Evolutionary conservation across 2,113 vertebrate genomes (phyloP), one percentile per base, ranked within the genome.

Genomic region (Stercorarius parasiticus): DNA sequence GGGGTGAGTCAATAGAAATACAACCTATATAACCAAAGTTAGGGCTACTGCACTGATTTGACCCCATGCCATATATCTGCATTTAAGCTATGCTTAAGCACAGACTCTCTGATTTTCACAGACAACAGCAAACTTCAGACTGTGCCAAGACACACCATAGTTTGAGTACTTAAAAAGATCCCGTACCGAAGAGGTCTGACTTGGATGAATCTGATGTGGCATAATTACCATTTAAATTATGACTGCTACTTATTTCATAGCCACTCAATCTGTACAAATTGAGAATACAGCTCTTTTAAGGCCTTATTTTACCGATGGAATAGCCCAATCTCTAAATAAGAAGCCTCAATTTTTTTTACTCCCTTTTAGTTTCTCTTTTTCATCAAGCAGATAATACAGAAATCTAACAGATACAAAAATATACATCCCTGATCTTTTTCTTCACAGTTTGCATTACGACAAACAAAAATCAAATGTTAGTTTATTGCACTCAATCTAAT

Each of bases 41-140:
- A 36, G 19, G n/a, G 11, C 27, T 70, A 14, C 13, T n/a, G 29
- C 25, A 13, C 10, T 1, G 1, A 34, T 40, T 36, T 40, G 22
- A 49, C 21, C 27, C 11, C 11, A 5, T 50, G 42, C 34, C 11
- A 12, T 18, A 10, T 12, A 43, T 10, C 15, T 34, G 61, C 13
- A 4, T 55, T 42, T 27, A 16, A 66, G 9, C 6, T 5, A 32
- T 0, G 1, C 22, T 71, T 64, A 22, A 52, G 15, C 27, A 40
- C 18, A 61, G 26, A 56, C 12, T 45, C 22, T 15, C 16, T 1
- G 11, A 40, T 61, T 83, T 65, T 32, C 21, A 49, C 0, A 0
- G 7, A 8, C 4, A 84, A 26, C 3, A 71, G 22, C 18, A 62
- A 2, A 3, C 21, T 47, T 22, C 2, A 8, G 8, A 71, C 13